phyloP scores from a whole-genome alignment of 2,888 invertebrate genomes.

The Allolobophora icterica region DNA sequence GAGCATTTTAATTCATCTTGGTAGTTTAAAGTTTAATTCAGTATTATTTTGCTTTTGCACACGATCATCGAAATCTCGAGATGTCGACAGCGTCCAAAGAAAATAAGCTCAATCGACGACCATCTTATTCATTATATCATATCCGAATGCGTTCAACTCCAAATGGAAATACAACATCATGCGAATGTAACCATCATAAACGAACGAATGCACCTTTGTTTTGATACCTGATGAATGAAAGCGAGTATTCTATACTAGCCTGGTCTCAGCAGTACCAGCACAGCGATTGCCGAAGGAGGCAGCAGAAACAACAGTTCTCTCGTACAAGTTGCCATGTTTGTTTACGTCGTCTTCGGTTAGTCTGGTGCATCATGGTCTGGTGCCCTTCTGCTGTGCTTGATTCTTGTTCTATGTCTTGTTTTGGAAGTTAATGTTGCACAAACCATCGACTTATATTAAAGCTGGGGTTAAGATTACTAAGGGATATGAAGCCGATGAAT shows the following conservation, averaged over 20 bases:
- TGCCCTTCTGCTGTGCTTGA: neutral
- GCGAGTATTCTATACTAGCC: neutral
- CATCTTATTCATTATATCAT: too few species aligned
- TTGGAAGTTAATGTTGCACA: too few species aligned
- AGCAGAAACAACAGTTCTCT: conserved; percentile 7
- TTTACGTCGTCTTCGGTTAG: neutral
- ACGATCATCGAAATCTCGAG: too few species aligned
- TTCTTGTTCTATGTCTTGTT: too few species aligned
- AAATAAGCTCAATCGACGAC: too few species aligned
- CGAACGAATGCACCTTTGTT: neutral
- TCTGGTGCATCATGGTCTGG: conserved; percentile 17
- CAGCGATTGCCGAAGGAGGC: neutral
- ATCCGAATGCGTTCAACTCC: neutral
- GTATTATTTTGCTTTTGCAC: neutral
- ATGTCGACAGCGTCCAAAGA: neutral
- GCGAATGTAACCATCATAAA: neutral
- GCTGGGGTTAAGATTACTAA: too few species aligned
- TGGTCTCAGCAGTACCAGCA: neutral
- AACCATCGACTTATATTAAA: too few species aligned
- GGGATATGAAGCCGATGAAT: too few species aligned
- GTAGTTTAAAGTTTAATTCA: neutral
- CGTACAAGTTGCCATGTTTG: neutral
- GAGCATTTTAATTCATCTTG: neutral
- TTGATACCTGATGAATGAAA: neutral
- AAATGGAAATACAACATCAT: neutral